phyloP scores from a whole-genome alignment of 1,140 invertebrate genomes.

The Caenorhabditis latens region DNA sequence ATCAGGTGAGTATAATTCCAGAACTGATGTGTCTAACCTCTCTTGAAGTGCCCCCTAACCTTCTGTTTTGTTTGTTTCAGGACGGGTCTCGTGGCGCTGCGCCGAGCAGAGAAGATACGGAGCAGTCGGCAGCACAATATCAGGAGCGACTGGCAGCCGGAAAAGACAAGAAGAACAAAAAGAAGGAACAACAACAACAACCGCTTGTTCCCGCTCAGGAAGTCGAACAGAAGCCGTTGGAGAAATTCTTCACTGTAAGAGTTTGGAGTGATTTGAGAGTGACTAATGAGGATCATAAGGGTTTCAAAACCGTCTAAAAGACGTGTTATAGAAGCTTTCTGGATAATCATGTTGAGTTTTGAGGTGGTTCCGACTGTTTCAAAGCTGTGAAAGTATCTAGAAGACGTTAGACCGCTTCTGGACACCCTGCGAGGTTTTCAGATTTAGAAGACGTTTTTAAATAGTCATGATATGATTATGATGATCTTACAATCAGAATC shows the following conservation, averaged over 20 bases:
- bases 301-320: too few relatives aligned
- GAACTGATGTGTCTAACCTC: background rate
- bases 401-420: too few relatives aligned
- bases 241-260: constrained; percentile 41
- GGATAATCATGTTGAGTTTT: too few relatives aligned
- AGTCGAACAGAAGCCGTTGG: constrained; percentile 31
- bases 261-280: background rate
- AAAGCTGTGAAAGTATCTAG: too few relatives aligned
- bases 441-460: too few relatives aligned
- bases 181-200: constrained; percentile 14
- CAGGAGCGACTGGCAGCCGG: background rate
- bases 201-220: background rate
- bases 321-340: too few relatives aligned
- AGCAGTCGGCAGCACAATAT: constrained; percentile 38
- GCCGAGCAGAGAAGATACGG: background rate
- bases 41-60: background rate
- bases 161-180: background rate
- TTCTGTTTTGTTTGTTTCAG: constrained; percentile 7
- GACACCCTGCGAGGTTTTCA: too few relatives aligned
- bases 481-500: too few relatives aligned
- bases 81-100: background rate
- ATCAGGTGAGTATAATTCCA: background rate
- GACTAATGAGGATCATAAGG: background rate
- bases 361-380: too few relatives aligned
- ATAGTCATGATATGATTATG: too few relatives aligned